phyloP scores from a whole-genome alignment of 2,113 vertebrate species.

The Irena cyanogastra region DNA sequence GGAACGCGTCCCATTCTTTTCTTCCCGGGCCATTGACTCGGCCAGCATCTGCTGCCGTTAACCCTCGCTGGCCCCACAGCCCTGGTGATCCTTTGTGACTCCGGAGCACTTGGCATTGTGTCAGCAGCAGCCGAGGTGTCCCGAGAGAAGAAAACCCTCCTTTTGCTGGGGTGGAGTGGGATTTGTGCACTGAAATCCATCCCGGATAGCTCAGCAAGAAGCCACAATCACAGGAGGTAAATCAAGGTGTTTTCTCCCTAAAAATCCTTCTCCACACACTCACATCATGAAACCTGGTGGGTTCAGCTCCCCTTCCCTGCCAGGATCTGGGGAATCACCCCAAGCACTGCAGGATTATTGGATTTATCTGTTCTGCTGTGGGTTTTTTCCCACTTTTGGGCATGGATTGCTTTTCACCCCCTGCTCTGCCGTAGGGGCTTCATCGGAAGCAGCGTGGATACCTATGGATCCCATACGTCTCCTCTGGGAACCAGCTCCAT shows the following conservation, averaged over 20 bases:
- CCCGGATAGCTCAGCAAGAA: not conserved
- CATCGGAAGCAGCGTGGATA: not conserved
- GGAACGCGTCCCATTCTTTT: not conserved
- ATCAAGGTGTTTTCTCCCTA: not conserved
- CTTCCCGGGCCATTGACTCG: not conserved
- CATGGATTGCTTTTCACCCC: not conserved
- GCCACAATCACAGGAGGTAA: not conserved
- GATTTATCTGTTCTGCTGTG: not conserved
- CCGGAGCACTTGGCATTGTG: not conserved
- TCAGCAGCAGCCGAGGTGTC: not conserved
- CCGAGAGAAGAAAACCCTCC: not conserved
- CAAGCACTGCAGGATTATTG: not conserved
- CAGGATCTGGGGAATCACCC: not conserved
- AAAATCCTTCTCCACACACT: accelerated
- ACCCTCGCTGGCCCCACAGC: not conserved
- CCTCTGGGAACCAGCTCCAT: not conserved
- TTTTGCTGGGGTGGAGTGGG: not conserved
- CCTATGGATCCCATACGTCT: constrained; percentile 13
- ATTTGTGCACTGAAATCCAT: not conserved
- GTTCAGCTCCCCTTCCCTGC: not conserved
- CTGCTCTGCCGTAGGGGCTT: not conserved
- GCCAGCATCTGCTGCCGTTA: constrained; percentile 38
- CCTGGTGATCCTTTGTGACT: not conserved
- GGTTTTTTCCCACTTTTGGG: not conserved
- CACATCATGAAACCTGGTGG: not conserved